Base-by-base conservation (phyloP, 2,888 invertebrate genomes). In the Mesorhabditis sp. region DNA sequence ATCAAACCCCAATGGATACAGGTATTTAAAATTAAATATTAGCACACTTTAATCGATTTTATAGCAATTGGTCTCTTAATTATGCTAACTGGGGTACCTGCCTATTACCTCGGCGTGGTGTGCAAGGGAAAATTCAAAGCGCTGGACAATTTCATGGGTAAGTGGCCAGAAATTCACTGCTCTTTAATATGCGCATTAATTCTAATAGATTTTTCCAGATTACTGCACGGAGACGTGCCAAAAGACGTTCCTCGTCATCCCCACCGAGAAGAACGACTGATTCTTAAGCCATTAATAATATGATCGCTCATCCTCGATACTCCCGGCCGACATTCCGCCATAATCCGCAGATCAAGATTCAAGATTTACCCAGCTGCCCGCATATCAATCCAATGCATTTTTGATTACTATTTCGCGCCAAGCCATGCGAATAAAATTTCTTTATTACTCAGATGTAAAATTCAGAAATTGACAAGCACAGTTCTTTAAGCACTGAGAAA, bases 1-100 rank as follows among this genome's bases (percentile, higher is more conserved):
- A 91, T 81, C 91, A 90, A 13, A 91, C 91, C 68, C 93, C 94
- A 0, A 88, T 88, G 78, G 94, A 94, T 79, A 88, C 88, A 63
- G 86, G 88, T 87, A 65, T n/a, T 50, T 50, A 7, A 10, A 10
- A 66, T 68, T 67, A 6, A 67, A n/a, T 43, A 7, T 68, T 28
- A 28, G 28, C 28, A 28, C 28, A 28, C 28, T 28, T 61, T 67
- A 13, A 15, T 66, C n/a, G 42, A 28, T 7, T 43, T 68, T 73
- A 62, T 63, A 80, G 85, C 80, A 2, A 85, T 85, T 69, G 85
- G 85, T 45, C 74, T 86, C 5, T 72, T 72, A 5, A 86, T 85
- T 62, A 83, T 86, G 83, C 74, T 85, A 45, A 81, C 85, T 6
- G 83, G 82, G 43, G 72, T 85, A 41, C 85, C 85, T 4, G 83